phyloP scores from a whole-genome alignment of 2,113 vertebrate genomes.

The Carlito syrichta region DNA sequence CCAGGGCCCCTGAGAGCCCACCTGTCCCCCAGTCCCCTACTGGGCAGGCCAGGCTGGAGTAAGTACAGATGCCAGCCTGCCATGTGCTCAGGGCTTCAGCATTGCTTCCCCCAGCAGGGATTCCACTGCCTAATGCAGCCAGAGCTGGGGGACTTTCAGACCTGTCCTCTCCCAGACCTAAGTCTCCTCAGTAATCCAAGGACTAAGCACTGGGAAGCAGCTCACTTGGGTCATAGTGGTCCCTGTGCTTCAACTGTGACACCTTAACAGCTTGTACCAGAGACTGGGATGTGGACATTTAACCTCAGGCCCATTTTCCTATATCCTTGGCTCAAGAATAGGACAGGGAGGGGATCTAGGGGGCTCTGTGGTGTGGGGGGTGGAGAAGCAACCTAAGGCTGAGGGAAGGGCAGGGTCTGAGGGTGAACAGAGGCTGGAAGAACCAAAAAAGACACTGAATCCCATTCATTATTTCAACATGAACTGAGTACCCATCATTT shows the following conservation, averaged over 20 bases:
- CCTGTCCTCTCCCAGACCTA: not conserved
- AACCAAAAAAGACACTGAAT: not conserved
- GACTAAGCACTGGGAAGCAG: not conserved
- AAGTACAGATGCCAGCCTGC: slow-evolving; percentile 85
- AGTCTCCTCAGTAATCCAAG: not conserved
- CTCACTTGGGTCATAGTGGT: not conserved
- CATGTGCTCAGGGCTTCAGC: slow-evolving; percentile 72
- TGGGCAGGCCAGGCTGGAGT: slow-evolving; percentile 92
- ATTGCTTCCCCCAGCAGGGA: slow-evolving; percentile 54
- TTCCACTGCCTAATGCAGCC: not conserved
- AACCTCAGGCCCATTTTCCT: not conserved
- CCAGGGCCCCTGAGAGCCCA: slow-evolving; percentile 81
- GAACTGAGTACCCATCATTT: not conserved
- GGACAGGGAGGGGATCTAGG: not conserved
- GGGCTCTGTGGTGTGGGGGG: not conserved
- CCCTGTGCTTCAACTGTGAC: not conserved
- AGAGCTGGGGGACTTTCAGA: not conserved
- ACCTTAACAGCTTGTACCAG: not conserved
- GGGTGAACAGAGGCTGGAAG: not conserved
- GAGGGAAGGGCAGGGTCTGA: not conserved
- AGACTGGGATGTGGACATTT: not conserved
- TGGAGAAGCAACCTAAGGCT: not conserved
- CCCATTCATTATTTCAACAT: not conserved
- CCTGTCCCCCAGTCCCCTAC: slow-evolving; percentile 87
- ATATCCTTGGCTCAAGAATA: not conserved